phyloP scores from a whole-genome alignment of 2,797 vertebrate genomes.

The Siniperca obscura region DNA sequence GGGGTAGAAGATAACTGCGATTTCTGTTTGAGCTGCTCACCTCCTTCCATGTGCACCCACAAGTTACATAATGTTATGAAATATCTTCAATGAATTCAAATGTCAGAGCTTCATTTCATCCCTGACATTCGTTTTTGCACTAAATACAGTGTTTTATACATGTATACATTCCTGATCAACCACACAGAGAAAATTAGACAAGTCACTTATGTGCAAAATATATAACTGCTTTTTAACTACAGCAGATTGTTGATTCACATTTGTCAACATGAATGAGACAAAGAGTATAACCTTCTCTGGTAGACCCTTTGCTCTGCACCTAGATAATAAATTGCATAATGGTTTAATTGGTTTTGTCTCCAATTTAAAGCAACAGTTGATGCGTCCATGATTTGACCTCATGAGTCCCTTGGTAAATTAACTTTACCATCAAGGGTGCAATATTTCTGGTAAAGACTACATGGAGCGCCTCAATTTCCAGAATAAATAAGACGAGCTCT shows the following conservation, averaged over 20 bases:
- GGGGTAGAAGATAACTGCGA: neutral
- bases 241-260: conserved; percentile 11
- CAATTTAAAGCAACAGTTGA: conserved; percentile 39
- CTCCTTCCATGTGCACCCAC: neutral
- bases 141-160: conserved; percentile 10
- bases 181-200: conserved; percentile 2
- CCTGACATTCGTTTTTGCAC: conserved; percentile 6
- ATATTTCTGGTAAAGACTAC: conserved; percentile 49
- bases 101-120: neutral
- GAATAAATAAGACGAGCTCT: conserved; percentile 55
- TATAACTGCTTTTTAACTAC: conserved; percentile 18
- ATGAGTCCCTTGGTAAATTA: conserved; percentile 51
- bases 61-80: neutral
- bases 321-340: neutral
- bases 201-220: neutral
- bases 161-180: conserved; percentile 16
- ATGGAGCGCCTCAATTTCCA: conserved; percentile 38
- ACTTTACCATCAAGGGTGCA: conserved; percentile 52
- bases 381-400: conserved; percentile 39
- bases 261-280: conserved; percentile 14
- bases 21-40: neutral
- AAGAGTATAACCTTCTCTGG: neutral
- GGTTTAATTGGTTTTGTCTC: neutral
- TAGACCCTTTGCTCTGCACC: neutral
- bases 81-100: neutral